Base-by-base conservation (phyloP, 2,888 invertebrate genomes). In the Sepiola atlantica region DNA sequence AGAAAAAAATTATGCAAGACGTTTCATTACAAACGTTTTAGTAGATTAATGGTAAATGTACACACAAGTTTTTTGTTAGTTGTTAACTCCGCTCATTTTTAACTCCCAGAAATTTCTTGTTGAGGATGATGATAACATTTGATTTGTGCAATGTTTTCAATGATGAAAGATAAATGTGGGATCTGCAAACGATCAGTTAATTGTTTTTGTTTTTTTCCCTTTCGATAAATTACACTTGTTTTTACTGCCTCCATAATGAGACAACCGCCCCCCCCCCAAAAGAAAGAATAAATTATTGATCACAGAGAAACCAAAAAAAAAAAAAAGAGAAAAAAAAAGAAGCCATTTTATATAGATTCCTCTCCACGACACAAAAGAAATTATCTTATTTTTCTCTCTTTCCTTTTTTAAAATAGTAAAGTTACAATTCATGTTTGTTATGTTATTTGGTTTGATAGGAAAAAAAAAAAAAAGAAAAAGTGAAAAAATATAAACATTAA, bases 341-440 rank as follows among this genome's bases (percentile, higher is more conserved):
- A 32, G 77, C 77, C n/a, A 77, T 77, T 77, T 45, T n/a, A 77
- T 77, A n/a, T 77, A n/a, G 77, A n/a, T n/a, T 77, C 77, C 77
- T 77, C 77, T n/a, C 77, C 77, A n/a, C 45, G 77, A n/a, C 14
- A 77, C n/a, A 77, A n/a, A 77, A 77, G 61, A 61, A 28, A 61
- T 10, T 10, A 24, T 77, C 32, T n/a, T 77, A n/a, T 45, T 45
- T n/a, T n/a, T 77, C n/a, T 77, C n/a, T 77, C 21, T 28, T 77
- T 16, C n/a, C n/a, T 77, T 77, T n/a, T 77, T 77, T 77, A 77
- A 77, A 77, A 77, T 77, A 77, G 77, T 77, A 77, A 77, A 77
- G n/a, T 77, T 77, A 77, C 77, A 77, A 77, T 77, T n/a, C n/a
- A 16, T 77, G 77, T 77, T 77, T 77, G 77, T 32, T 77, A 77